Conservation (phyloP, 2,888 invertebrate genomes). For the Lithophane socia region DNA sequence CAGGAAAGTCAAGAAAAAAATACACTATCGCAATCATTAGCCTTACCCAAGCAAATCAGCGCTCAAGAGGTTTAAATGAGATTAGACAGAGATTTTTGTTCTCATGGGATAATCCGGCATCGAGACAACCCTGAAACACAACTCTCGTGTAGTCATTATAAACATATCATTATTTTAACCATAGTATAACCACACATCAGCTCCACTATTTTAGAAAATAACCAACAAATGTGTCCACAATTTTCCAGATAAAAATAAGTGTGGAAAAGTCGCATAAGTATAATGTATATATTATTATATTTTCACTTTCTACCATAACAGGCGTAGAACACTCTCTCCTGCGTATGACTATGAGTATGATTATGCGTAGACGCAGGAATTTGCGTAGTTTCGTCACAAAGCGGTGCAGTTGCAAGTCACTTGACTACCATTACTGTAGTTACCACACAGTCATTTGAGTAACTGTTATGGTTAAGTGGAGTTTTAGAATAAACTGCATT, state of each 20-base stretch:
- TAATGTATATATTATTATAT: constrained; percentile 47
- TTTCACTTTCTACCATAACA: constrained; percentile 58
- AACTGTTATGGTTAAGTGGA: constrained; percentile 37
- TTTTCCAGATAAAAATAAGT: constrained; percentile 50
- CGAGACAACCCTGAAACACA: constrained; percentile 34
- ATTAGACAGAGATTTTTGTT: constrained; percentile 5
- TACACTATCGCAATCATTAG: not conserved
- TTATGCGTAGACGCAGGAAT: constrained; percentile 50
- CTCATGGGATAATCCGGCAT: constrained; percentile 21
- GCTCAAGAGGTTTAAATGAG: not conserved
- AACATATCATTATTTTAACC: constrained; percentile 22
- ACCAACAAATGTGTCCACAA: constrained; percentile 19
- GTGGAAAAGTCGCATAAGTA: constrained; percentile 36
- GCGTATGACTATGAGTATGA: constrained; percentile 31
- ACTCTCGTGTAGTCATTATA: constrained; percentile 21
- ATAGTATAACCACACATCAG: constrained; percentile 22
- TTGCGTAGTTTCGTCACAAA: constrained; percentile 52
- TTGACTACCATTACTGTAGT: constrained; percentile 33
- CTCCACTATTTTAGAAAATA: constrained; percentile 37
- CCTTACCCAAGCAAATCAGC: not conserved
- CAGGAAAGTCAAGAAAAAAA: not conserved
- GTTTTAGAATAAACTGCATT: constrained; percentile 26
- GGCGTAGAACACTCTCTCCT: constrained; percentile 55
- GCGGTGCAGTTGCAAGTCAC: constrained; percentile 46
- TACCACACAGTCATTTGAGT: constrained; percentile 54